Conservation (phyloP, 1,140 invertebrate genomes). For the Drosophila setifemur region DNA sequence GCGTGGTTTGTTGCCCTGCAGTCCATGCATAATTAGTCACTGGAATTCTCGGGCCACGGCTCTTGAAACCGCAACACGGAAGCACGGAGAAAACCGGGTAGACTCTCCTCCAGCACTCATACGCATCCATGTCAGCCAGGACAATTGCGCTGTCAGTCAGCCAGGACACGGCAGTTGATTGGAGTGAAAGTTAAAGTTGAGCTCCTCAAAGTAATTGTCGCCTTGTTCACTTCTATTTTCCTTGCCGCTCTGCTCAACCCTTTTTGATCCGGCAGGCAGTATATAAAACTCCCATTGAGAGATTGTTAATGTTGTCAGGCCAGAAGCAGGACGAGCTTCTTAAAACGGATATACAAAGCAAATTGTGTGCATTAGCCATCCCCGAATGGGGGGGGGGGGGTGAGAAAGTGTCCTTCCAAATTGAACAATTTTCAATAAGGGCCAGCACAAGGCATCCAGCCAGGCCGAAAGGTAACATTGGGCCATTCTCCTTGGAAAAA, state of each 20-base stretch:
- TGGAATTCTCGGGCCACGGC: conserved; percentile 23
- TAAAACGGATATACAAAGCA: conserved; percentile 49
- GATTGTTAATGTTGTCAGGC: conserved; percentile 62
- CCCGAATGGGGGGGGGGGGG: not conserved
- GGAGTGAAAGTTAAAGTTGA: conserved; percentile 65
- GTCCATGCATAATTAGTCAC: conserved; percentile 70
- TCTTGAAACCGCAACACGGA: conserved; percentile 64
- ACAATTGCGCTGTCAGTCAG: conserved; percentile 55
- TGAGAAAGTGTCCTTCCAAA: conserved; percentile 22
- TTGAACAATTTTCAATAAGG: conserved; percentile 61
- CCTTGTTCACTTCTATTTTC: conserved; percentile 20
- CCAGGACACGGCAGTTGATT: conserved; percentile 36
- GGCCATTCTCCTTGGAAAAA: conserved; percentile 42
- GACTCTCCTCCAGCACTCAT: conserved; percentile 34
- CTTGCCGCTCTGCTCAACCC: not conserved
- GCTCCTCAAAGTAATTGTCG: conserved; percentile 38
- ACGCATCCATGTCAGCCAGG: conserved; percentile 28
- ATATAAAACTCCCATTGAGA: conserved; percentile 51
- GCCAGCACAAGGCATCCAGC: conserved; percentile 40
- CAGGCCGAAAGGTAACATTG: conserved; percentile 69
- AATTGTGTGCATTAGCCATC: conserved; percentile 65
- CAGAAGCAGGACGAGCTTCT: conserved; percentile 9
- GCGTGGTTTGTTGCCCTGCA: conserved; percentile 62
- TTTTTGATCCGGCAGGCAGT: conserved; percentile 34
- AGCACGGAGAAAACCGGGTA: conserved; percentile 51